These are phyloP conservation scores for Caenorhabditis wallacei DNA, from an alignment of 2,888 invertebrate species.

Conservation along the genomic window DNA sequence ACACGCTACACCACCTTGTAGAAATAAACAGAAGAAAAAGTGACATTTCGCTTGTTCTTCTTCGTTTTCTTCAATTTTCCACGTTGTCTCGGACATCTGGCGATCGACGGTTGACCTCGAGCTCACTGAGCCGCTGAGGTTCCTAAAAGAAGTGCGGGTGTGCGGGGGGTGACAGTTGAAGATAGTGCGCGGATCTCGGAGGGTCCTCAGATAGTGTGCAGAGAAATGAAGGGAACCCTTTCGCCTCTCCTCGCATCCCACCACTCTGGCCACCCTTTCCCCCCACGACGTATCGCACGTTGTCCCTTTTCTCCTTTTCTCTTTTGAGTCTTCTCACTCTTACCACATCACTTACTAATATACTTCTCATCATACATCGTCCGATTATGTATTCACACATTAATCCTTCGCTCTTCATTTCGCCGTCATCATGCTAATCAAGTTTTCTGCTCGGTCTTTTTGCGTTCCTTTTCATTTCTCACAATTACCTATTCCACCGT, in stretches of 20 bases:
- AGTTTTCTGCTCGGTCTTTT: conserved; percentile 18
- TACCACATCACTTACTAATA: conserved; percentile 48
- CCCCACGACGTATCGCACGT: conserved; percentile 25
- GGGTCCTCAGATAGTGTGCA: conserved; percentile 7
- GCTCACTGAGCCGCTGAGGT: conserved; percentile 43
- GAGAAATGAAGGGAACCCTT: conserved; percentile 17
- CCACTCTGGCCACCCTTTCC: conserved; percentile 47
- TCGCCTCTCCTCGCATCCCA: conserved; percentile 2
- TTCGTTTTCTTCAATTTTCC: conserved; percentile 8
- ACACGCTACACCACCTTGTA: not conserved
- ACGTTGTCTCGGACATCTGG: conserved; percentile 39
- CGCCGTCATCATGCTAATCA: conserved; percentile 19
- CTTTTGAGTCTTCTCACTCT: conserved; percentile 38
- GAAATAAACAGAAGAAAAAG: conserved; percentile 9
- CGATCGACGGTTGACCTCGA: conserved; percentile 50
- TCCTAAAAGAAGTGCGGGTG: conserved; percentile 57
- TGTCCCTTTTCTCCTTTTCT: conserved; percentile 39
- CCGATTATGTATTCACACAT: conserved; percentile 35
- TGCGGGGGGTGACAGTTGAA: conserved; percentile 29
- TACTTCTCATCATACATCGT: conserved; percentile 47
- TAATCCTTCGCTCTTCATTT: conserved; percentile 13
- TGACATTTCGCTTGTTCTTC: conserved; percentile 12
- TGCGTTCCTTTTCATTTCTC: not conserved
- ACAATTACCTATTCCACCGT: conserved; percentile 25
- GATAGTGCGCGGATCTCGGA: conserved; percentile 23